Base-by-base conservation (phyloP, 2,888 invertebrate species). In the Andrena flavipes region DNA sequence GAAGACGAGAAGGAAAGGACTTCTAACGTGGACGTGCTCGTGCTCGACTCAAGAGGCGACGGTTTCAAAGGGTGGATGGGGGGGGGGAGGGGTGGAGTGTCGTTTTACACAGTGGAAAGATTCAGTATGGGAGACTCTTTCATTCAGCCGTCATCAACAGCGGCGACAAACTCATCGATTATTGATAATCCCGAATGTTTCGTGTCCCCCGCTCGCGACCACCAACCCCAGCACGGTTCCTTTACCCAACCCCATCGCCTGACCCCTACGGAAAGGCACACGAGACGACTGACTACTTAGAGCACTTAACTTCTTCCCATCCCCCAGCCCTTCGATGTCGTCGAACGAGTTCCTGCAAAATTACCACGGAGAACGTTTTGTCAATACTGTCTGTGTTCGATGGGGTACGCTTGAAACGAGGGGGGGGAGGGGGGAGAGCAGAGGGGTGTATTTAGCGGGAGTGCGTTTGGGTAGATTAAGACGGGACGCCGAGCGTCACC, bases 271-370 rank as follows among this genome's bases (percentile, higher is more conserved):
- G 69, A 48, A 16, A 23, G 13, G 54, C 13, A 62, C 13, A 29
- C 23, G 54, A 49, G 26, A 49, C 29, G 23, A 33, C 10, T 48
- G 20, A 67, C 26, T n/a, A 63, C 48, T 16, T 49, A 63, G 26
- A 30, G 29, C 42, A 64, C 42, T 42, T 4, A 16, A 42, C 42
- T 1, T 5, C 16, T 42, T 3, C 35, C 35, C 35, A 42, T 42
- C 35, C 42, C 26, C 23, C 65, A 62, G 63, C 48, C 56, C 20
- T 10, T 56, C 6, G 33, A 71, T 48, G 33, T 33, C 56, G n/a
- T 63, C 35, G n/a, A 68, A 67, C 62, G 76, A 82, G 76, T 82
- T 80, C 74, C 81, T 79, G 79, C 65, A 13, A 63, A 62, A 56
- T 67, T 76, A 35, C n/a, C 64, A 48, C 26, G 33, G 48, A 51